Percentiles rank a stretch among this genome's conserved stretches.
Evolutionary conservation across 2,888 invertebrate species (phyloP).

Genomic region (Microchrysa polita): DNA sequence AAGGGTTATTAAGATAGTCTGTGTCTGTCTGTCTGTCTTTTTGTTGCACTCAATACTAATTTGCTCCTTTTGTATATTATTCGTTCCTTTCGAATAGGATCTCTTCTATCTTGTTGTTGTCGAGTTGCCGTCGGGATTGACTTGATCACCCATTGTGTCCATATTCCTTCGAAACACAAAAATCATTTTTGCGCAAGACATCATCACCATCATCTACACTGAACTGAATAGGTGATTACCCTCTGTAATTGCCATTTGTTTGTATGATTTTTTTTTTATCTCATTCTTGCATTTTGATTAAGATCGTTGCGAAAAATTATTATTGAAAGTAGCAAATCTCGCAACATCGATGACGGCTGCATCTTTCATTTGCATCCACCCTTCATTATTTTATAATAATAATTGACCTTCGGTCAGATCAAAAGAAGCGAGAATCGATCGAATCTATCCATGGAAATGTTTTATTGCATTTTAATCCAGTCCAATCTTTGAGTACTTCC

Average conservation of each 20-base stretch:
- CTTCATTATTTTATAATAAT: too few species aligned
- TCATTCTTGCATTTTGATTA: slow-evolving; percentile 1
- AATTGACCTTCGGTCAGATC: too few species aligned
- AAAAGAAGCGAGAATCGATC: too few species aligned
- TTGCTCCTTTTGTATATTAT: neutral
- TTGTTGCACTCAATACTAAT: neutral
- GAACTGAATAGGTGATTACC: slow-evolving; percentile 13
- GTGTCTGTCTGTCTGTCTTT: too few species aligned
- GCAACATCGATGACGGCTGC: too few species aligned
- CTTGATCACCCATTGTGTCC: slow-evolving; percentile 35
- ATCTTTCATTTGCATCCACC: too few species aligned
- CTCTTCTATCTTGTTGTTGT: neutral
- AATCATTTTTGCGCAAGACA: neutral
- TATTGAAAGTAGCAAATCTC: too few species aligned
- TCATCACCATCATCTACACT: neutral
- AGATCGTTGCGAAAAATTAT: neutral
- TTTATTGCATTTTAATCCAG: too few species aligned
- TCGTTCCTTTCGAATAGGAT: neutral
- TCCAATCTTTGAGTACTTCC: too few species aligned
- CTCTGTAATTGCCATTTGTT: slow-evolving; percentile 25
- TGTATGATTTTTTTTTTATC: slow-evolving; percentile 30
- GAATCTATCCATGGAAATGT: too few species aligned
- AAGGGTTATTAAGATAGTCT: too few species aligned
- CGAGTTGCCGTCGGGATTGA: slow-evolving; percentile 31
- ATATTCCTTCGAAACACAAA: neutral